Base-by-base conservation (phyloP, 2,888 invertebrate species). In the Calliopum simillimum region DNA sequence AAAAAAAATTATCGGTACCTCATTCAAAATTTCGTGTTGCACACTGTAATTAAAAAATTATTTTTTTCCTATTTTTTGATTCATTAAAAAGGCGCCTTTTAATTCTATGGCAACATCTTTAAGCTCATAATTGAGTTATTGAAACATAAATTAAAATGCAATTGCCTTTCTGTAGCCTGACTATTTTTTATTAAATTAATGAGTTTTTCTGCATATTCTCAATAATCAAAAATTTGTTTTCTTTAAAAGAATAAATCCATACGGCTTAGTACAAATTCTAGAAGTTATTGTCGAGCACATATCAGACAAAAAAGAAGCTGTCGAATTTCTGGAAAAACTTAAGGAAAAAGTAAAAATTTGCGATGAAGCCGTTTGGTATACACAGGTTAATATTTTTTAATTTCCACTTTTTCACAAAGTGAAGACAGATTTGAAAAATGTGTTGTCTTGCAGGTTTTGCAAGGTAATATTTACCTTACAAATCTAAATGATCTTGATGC, bases 191-290 rank as follows among this genome's bases (percentile, higher is more conserved):
- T 59, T 19, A 68, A 33, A 51, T 69, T 64, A 41, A 46, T 71
- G n/a, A 41, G 41, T 65, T 65, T 41, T 12, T 25, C 44, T 44
- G 3, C 46, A 46, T 21, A 59, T 62, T 16, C 2, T 19, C 19
- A 59, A 33, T 33, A 33, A 33, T 33, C 4, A 6, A 33, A 6
- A 33, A 6, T 47, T 62, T 64, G 61, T 70, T 75, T 72, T 80
- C 68, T 71, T 76, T 44, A 89, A 21, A 87, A 97, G 97, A 86
- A 97, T 98, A 75, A 99, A 98, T 86, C 95, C 97, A 0, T 88
- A 98, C 61, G 95, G 97, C 0, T 86, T 98, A 75, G 94, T 97
- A 46, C 97, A 99, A 88, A 96, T 99, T 69, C 85, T 93, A 2
- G 92, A 92, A 0, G 88, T 91, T 64, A 89, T 96, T 4, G 89